phyloP scores from a whole-genome alignment of 1,140 invertebrate genomes.

The Drosophila eugracilis region DNA sequence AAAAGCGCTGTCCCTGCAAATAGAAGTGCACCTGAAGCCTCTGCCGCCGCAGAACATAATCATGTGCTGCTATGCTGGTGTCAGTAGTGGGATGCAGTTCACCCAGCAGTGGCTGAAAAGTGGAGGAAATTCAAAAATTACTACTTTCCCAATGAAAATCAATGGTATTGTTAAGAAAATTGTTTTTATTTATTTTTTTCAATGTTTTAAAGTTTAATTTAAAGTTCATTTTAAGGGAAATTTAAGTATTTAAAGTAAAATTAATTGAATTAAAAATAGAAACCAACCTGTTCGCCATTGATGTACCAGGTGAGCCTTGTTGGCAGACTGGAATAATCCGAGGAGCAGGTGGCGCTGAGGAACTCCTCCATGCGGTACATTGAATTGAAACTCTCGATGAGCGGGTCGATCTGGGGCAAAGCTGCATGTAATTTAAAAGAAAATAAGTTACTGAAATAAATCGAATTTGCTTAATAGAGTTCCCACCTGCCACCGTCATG shows the following conservation, averaged over 20 bases:
- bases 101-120: constrained; percentile 65
- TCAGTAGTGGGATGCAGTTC: constrained; percentile 77
- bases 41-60: constrained; percentile 74
- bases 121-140: background rate
- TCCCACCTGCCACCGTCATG: constrained; percentile 87
- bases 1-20: constrained; percentile 78
- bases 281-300: constrained; percentile 86
- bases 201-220: too few species aligned
- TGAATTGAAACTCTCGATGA: constrained; percentile 86
- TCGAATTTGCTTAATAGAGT: too few species aligned
- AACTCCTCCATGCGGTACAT: constrained; percentile 87
- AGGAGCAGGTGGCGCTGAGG: constrained; percentile 87
- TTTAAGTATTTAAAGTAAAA: background rate
- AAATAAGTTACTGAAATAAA: constrained; percentile 14
- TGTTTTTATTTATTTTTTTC: too few species aligned
- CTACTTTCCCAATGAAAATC: too few species aligned
- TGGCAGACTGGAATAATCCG: constrained; percentile 87
- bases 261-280: too few species aligned
- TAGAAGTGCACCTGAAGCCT: constrained; percentile 79
- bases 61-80: constrained; percentile 76
- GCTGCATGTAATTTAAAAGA: constrained; percentile 76
- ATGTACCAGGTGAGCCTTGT: constrained; percentile 88
- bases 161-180: too few species aligned
- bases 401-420: constrained; percentile 86
- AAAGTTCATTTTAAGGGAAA: too few species aligned